A percentile compares a stretch with the other conserved stretches of the same genome.
Evolutionary conservation across 2,113 vertebrate genomes (phyloP).

Genomic region (Channa maculata): DNA sequence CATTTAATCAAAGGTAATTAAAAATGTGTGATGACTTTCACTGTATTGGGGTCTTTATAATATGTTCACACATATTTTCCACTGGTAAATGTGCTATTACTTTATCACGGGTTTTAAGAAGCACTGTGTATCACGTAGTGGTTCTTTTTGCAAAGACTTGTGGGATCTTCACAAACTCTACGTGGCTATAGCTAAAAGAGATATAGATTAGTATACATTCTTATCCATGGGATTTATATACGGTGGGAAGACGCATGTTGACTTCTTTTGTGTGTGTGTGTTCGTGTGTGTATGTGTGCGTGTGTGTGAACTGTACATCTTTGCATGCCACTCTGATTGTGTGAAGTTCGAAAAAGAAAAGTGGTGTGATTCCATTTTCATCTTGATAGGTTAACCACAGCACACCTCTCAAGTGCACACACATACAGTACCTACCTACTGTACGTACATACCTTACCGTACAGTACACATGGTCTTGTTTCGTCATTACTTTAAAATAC

Average conservation of each 20-base stretch:
- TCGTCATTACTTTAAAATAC: neutral
- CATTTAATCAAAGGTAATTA: neutral
- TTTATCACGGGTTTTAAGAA: no score
- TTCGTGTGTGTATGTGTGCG: neutral
- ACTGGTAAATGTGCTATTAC: neutral
- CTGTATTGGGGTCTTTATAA: no score
- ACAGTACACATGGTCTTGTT: neutral
- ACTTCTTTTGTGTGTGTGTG: neutral
- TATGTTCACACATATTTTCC: no score
- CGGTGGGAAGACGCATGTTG: neutral
- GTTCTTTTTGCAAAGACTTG: neutral
- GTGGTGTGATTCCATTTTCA: neutral
- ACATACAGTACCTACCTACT: neutral
- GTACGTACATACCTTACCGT: no score
- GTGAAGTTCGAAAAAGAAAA: neutral
- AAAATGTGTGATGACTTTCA: no score
- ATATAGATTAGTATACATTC: neutral
- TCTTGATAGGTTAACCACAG: conserved; percentile 28
- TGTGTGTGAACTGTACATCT: neutral
- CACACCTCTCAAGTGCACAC: neutral
- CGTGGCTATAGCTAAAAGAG: neutral
- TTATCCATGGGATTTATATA: neutral
- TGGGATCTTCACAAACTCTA: neutral
- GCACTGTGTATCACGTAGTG: no score
- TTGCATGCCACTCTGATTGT: neutral